Evolutionary conservation across 2,113 vertebrate species (phyloP), one percentile per base, ranked within the genome.

Genomic region (Tinamus guttatus): DNA sequence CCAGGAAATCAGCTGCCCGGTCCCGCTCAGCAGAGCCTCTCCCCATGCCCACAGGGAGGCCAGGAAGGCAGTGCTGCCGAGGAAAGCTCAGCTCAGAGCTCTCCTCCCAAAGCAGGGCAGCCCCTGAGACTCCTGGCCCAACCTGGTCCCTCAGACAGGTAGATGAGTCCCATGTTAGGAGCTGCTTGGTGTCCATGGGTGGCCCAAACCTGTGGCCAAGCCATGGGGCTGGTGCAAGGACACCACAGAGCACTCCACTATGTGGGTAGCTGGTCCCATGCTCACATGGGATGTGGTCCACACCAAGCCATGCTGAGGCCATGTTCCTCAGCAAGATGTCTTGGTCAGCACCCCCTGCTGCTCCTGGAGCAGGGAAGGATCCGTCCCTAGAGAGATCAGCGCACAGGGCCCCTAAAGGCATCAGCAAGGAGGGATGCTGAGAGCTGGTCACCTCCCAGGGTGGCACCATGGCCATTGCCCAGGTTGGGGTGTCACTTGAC

Each of bases 61-160:
- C 14, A 15, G 52, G 52, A 8, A 25, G 51, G 51, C 51, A 52
- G 51, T 27, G 51, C 24, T 52, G 51, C 51, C 7, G 11, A 52
- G 24, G 24, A 52, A 45, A 45, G 43, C 43, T 17, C 43, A 17
- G 43, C 43, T 45, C 43, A 20, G 45, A 47, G 45, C 45, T 20
- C 45, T 20, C 45, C 19, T 9, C 69, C 89, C 81, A 95, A 96
- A 93, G 27, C 54, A 83, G 81, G 91, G 77, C 58, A 86, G 71
- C 92, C 59, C 54, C 69, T 36, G 41, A 68, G 89, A 94, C 13
- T 77, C 2, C 65, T 2, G 27, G 41, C 43, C 56, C 7, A 16
- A 59, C 49, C 47, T 75, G 64, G 90, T 12, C 60, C 71, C 62
- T 43, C 4, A 87, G 51, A 19, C 45, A 81, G 60, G 56, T 52